Conservation (phyloP, 2,113 vertebrate species). For the Willisornis vidua region DNA sequence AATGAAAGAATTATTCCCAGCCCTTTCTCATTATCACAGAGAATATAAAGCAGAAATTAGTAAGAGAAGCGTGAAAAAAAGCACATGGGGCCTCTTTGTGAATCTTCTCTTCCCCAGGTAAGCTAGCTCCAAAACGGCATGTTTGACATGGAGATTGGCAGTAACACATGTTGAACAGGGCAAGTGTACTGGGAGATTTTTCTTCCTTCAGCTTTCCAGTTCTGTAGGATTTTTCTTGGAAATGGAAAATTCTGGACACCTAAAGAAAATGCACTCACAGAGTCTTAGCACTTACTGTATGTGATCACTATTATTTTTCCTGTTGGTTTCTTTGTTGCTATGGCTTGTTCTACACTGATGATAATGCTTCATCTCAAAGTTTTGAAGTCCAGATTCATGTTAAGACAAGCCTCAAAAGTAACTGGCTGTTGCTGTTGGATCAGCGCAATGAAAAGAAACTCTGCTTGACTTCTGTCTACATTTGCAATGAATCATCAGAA, state of each 20-base stretch:
- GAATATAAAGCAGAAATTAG: constrained; percentile 21
- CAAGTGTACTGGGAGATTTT: neutral
- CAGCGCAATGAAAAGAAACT: neutral
- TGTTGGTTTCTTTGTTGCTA: neutral
- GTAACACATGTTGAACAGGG: neutral
- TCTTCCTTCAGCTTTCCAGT: neutral
- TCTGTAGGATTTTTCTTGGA: neutral
- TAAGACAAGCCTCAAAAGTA: neutral
- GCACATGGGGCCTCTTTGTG: neutral
- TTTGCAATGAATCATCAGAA: neutral
- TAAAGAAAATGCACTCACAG: neutral
- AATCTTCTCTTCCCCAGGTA: neutral
- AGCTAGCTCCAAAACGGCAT: neutral
- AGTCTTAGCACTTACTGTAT: neutral
- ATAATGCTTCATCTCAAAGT: neutral
- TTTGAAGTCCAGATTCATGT: neutral
- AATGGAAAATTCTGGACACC: neutral
- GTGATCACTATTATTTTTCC: neutral
- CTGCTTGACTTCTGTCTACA: neutral
- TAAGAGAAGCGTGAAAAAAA: neutral
- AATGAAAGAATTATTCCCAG: neutral
- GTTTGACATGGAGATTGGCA: neutral
- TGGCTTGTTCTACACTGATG: neutral
- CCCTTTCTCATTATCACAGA: neutral
- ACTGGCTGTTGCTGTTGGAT: neutral